Base-by-base conservation (phyloP, 2,797 vertebrate genomes). In the Enteromius thamalakanensis region DNA sequence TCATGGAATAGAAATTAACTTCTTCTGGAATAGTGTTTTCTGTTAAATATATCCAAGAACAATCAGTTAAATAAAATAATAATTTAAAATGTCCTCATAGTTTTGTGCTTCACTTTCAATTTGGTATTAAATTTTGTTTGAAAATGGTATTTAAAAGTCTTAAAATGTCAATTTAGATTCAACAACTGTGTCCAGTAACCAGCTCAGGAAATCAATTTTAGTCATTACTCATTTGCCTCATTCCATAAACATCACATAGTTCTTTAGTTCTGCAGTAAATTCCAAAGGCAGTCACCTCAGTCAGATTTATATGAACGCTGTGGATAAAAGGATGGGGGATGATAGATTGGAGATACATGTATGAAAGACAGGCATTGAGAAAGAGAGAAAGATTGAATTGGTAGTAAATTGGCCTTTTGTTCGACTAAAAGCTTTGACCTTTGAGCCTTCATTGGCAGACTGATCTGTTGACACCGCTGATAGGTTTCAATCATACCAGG, bases 391-490 rank as follows among this genome's bases (percentile, higher is more conserved):
- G 64, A 40, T 71, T 37, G 81, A 82, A 60, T 64, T 62, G 75
- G 42, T 68, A 71, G 82, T 80, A 79, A 86, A 84, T 82, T 88
- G 90, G 88, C 88, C 88, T 90, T 83, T 81, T 87, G 86, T 79
- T 89, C 74, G 68, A 76, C 68, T 85, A 49, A 87, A 81, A 80
- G 75, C 79, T 67, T 88, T 91, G 91, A 92, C 90, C 92, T 93
- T 92, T 91, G 88, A 88, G 87, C 89, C 90, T 79, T 90, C 89
- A 90, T 92, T 90, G 91, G 89, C 90, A 87, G 87, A 32, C 23
- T 87, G 88, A 92, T 87, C 82, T 90, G 84, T 77, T 90, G 89
- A 91, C 91, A 89, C 87, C 86, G 9, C 37, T 87, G 87, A 92
- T 87, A 82, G 90, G 84, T 76, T 89, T 88, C 85, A 74, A 86